Percentiles rank a stretch among this genome's conserved stretches.
These are phyloP conservation scores for Tilapia sparmanii DNA, from an alignment of 2,113 vertebrate genomes.

Conservation along the genomic window DNA sequence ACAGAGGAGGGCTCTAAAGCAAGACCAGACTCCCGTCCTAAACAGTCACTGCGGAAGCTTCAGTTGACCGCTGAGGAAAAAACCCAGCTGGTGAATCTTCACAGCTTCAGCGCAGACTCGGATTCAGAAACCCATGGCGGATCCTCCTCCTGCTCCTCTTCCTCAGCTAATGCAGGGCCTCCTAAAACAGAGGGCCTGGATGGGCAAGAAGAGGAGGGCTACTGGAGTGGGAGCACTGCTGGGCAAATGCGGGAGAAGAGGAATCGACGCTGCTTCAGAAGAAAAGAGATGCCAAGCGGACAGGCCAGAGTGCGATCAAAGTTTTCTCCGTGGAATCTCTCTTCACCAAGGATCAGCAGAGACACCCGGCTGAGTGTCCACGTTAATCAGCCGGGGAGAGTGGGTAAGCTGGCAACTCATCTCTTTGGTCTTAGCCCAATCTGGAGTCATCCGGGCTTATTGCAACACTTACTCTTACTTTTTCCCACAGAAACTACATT, in stretches of 20 bases:
- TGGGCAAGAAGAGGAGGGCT: conserved; percentile 60
- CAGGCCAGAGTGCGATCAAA: conserved; percentile 64
- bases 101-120: conserved; percentile 68
- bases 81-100: conserved; percentile 73
- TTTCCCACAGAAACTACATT: conserved; percentile 37
- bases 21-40: conserved; percentile 36
- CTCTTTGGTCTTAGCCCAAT: neutral
- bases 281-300: conserved; percentile 58
- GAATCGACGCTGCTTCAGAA: conserved; percentile 61
- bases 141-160: conserved; percentile 67
- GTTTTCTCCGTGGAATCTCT: conserved; percentile 78
- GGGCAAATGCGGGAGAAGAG: conserved; percentile 44
- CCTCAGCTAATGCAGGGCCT: conserved; percentile 52
- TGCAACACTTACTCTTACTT: neutral
- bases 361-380: conserved; percentile 60
- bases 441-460: neutral
- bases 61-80: conserved; percentile 72
- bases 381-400: conserved; percentile 26
- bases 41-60: conserved; percentile 62
- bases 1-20: neutral
- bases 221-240: conserved; percentile 53
- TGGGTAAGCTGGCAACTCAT: conserved; percentile 30
- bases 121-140: conserved; percentile 66
- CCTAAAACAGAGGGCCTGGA: conserved; percentile 41
- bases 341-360: conserved; percentile 68